A percentile compares a stretch with the other conserved stretches of the same genome.
These are phyloP conservation scores for Rhaphigaster nebulosa DNA, from an alignment of 2,888 invertebrate genomes.

Conservation along the genomic window DNA sequence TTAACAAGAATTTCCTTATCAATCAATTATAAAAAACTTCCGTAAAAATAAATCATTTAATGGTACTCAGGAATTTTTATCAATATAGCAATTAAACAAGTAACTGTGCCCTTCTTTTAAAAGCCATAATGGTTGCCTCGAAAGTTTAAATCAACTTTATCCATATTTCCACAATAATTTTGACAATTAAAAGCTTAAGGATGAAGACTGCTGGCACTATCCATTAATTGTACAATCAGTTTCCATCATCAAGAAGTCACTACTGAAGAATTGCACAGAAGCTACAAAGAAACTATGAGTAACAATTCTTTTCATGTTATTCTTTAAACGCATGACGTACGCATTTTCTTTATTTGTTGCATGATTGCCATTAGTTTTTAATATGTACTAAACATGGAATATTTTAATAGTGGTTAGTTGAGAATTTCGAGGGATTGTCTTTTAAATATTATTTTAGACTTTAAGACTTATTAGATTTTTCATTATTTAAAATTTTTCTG, in stretches of 20 bases:
- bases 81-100: too few species aligned
- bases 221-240: neutral
- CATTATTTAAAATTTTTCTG: neutral
- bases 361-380: neutral
- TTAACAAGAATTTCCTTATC: too few species aligned
- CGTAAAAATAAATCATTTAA: too few species aligned
- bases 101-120: neutral
- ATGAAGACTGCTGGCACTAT: neutral
- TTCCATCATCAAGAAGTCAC: neutral
- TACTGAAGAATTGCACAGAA: neutral
- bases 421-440: neutral
- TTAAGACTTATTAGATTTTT: neutral
- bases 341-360: neutral
- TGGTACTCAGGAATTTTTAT: too few species aligned
- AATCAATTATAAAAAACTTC: too few species aligned
- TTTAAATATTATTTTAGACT: neutral
- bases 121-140: neutral
- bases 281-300: neutral
- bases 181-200: conserved; percentile 15
- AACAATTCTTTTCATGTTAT: neutral
- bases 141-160: neutral
- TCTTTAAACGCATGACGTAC: neutral
- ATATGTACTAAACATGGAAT: neutral
- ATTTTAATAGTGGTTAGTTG: neutral
- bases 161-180: neutral